These are phyloP conservation scores for Chondrilla cf. caribensis DNA, from an alignment of 37 sponge, comb jelly and placozoan genomes.

Conservation along the genomic window DNA sequence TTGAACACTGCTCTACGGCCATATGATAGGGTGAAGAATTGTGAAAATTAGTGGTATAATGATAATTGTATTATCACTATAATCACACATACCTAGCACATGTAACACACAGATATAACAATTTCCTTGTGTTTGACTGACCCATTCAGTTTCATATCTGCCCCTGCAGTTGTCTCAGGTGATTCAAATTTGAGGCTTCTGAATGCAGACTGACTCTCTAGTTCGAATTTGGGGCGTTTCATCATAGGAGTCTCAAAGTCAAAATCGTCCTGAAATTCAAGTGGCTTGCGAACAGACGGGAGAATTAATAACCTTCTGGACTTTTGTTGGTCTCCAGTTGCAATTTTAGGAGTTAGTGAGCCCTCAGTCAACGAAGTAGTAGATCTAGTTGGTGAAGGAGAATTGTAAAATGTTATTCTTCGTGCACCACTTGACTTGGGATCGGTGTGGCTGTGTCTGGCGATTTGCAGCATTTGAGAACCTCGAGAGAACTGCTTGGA, in stretches of 20 bases:
- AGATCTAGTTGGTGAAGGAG: neutral
- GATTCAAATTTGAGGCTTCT: neutral
- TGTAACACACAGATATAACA: neutral
- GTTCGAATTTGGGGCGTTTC: neutral
- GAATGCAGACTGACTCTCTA: neutral
- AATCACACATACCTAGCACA: no score
- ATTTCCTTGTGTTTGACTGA: neutral
- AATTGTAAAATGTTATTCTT: neutral
- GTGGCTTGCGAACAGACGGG: neutral
- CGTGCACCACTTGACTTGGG: neutral
- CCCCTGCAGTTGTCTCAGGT: neutral
- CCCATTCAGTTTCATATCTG: conserved; percentile 10
- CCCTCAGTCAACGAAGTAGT: neutral
- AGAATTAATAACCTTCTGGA: neutral
- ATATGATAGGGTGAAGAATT: no score
- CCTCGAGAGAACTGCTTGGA: conserved; percentile 11
- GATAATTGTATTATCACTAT: no score
- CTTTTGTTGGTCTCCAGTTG: neutral
- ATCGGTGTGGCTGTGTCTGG: neutral
- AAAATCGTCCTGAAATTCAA: neutral
- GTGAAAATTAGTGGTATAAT: no score
- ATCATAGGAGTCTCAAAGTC: conserved; percentile 18
- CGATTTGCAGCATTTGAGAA: neutral
- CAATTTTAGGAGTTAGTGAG: neutral
- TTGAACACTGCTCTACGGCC: no score